phyloP scores from a whole-genome alignment of 92 coral and sea anemone genomes.

The Parazoanthus swiftii region DNA sequence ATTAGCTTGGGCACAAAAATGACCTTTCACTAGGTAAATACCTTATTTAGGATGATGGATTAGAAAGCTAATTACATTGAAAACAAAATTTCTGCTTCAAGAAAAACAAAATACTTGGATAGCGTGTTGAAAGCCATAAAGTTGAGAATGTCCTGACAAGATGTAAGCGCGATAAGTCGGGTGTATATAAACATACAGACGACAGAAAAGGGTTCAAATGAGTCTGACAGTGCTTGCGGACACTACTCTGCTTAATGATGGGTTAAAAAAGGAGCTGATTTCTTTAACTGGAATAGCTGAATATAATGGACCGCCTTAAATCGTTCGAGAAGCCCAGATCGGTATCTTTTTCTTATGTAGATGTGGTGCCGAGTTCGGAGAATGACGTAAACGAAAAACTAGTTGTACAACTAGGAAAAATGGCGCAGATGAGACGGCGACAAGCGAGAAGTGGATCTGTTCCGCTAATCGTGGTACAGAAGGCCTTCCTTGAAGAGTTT shows the following conservation, averaged over 20 bases:
- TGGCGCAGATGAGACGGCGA: constrained; percentile 7
- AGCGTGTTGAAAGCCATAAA: constrained; percentile 30
- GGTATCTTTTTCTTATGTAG: background rate
- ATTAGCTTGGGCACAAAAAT: background rate
- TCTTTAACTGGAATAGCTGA: background rate
- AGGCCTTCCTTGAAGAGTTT: background rate
- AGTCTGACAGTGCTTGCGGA: background rate
- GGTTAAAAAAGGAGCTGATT: no score
- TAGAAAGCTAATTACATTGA: background rate
- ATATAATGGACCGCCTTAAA: constrained; percentile 6
- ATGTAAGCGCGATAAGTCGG: background rate
- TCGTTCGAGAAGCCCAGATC: background rate
- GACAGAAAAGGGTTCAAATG: background rate
- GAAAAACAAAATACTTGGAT: constrained; percentile 28
- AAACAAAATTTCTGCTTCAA: background rate
- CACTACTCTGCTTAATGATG: background rate
- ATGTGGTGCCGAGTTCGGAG: background rate
- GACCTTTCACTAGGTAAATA: background rate
- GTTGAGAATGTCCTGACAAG: background rate
- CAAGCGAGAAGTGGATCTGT: constrained; percentile 2
- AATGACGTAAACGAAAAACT: background rate
- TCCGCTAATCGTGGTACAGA: background rate
- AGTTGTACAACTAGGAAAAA: background rate
- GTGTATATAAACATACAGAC: background rate
- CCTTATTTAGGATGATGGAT: background rate